Conservation (phyloP, 2,113 vertebrate genomes). For the Ciconia maguari region DNA sequence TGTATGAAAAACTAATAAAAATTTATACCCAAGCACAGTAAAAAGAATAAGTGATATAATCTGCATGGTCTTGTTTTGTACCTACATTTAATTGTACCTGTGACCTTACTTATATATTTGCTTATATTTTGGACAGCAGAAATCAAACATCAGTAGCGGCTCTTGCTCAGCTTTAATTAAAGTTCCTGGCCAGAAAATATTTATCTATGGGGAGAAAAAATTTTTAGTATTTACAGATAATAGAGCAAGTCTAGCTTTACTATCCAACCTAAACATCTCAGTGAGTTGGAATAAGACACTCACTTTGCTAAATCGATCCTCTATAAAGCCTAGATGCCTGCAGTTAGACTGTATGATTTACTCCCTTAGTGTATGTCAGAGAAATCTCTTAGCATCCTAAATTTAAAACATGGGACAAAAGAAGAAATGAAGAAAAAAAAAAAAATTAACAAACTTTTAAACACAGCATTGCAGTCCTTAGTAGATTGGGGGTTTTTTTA, state of each 20-base stretch:
- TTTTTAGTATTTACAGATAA: neutral
- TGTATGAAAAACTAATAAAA: neutral
- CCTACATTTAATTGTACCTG: neutral
- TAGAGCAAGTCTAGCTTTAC: neutral
- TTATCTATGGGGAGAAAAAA: neutral
- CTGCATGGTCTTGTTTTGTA: neutral
- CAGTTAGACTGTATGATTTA: neutral
- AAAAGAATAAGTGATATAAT: neutral
- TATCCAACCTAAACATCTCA: neutral
- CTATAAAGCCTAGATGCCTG: neutral
- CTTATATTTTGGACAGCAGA: neutral
- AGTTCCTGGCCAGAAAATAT: neutral
- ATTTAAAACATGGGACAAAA: neutral
- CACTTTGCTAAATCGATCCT: neutral
- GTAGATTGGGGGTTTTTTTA: neutral
- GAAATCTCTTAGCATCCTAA: neutral
- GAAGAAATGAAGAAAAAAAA: neutral
- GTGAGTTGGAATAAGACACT: neutral
- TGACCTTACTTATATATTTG: neutral
- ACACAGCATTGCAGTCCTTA: neutral
- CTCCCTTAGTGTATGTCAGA: neutral
- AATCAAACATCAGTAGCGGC: neutral
- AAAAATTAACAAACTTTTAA: neutral
- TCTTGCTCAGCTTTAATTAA: neutral
- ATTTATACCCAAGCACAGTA: neutral